Evolutionary conservation across 1,140 invertebrate genomes (phyloP).

Genomic region (Anastatus disparis): DNA sequence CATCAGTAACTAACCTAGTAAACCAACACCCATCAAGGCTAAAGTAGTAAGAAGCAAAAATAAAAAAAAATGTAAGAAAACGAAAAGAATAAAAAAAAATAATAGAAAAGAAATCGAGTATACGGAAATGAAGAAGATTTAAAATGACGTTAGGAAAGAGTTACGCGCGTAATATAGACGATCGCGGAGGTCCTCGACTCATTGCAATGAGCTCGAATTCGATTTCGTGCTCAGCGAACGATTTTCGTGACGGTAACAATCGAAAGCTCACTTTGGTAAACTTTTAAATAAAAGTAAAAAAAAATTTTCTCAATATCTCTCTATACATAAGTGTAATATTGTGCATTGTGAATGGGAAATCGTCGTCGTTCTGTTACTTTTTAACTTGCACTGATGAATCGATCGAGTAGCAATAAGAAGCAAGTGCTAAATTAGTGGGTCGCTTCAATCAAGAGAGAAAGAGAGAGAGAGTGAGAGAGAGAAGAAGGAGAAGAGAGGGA

Average conservation of each 20-base stretch:
- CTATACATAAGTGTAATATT: too few species aligned
- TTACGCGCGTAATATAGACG: not conserved
- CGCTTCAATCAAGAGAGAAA: slow-evolving; percentile 36
- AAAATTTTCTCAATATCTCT: too few species aligned
- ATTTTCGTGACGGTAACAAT: not conserved
- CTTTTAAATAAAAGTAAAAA: too few species aligned
- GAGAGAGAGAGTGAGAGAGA: not conserved
- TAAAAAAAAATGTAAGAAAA: not conserved
- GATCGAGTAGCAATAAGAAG: slow-evolving; percentile 40
- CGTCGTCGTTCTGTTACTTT: too few species aligned
- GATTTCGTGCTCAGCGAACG: too few species aligned
- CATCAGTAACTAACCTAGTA: not conserved
- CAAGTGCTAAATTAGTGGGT: slow-evolving; percentile 39
- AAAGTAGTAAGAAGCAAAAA: not conserved
- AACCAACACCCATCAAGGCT: not conserved
- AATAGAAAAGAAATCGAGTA: not conserved
- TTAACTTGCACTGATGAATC: slow-evolving; percentile 44
- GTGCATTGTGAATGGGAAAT: too few species aligned
- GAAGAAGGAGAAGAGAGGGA: not conserved
- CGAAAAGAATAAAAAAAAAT: not conserved
- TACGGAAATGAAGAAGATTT: not conserved
- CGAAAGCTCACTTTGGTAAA: too few species aligned
- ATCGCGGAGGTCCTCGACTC: not conserved
- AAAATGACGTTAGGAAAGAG: not conserved
- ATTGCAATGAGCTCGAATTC: not conserved